These are phyloP conservation scores for Calonectris borealis DNA, from an alignment of 2,113 vertebrate genomes.

Conservation along the genomic window DNA sequence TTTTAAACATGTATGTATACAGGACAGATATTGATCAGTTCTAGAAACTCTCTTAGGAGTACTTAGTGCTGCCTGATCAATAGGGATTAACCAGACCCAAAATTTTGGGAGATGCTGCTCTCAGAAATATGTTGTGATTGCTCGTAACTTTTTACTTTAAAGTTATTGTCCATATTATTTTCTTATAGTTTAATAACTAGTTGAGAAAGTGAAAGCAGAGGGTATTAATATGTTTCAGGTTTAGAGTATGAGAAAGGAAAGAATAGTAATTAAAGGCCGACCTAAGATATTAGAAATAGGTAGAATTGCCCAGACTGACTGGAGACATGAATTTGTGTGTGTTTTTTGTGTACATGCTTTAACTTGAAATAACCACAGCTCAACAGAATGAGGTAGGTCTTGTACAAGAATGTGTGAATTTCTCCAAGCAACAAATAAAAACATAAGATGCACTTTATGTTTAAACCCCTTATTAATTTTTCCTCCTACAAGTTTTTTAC, in stretches of 20 bases:
- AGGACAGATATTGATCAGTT: not conserved
- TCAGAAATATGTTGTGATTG: not conserved
- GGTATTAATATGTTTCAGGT: not conserved
- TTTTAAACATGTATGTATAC: not conserved
- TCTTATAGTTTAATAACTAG: not conserved
- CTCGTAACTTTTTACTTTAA: not conserved
- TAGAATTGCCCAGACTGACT: not conserved
- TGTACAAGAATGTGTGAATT: not conserved
- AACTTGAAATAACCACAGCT: not conserved
- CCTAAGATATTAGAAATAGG: not conserved
- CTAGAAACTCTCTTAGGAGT: not conserved
- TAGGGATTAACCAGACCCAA: not conserved
- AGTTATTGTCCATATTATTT: not conserved
- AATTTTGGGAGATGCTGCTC: not conserved
- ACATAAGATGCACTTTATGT: not conserved
- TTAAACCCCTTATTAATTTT: not conserved
- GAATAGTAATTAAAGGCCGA: not conserved
- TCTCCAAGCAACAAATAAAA: constrained; percentile 5
- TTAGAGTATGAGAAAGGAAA: not conserved
- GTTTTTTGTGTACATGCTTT: not conserved
- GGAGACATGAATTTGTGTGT: not conserved
- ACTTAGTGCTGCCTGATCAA: not conserved
- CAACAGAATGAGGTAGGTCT: not conserved
- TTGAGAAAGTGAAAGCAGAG: not conserved
- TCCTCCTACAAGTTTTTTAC: not conserved